phyloP scores from a whole-genome alignment of 2,888 invertebrate genomes.

The Alloscopus bannaensis region DNA sequence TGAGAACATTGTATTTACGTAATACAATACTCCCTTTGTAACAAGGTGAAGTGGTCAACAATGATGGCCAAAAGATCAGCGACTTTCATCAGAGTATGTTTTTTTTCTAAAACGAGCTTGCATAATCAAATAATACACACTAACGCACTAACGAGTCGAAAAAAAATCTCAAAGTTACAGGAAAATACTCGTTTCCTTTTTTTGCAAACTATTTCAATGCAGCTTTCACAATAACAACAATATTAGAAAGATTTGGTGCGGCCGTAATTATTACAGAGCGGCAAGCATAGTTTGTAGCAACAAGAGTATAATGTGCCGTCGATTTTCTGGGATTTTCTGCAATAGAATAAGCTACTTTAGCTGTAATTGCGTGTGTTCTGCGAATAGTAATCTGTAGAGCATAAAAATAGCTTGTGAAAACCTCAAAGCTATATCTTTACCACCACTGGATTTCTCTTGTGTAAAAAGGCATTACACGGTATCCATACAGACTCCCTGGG shows the following conservation, averaged over 20 bases:
- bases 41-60: constrained; percentile 4
- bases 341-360: too few relatives aligned
- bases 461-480: neutral
- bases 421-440: too few relatives aligned
- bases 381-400: too few relatives aligned
- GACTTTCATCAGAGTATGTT: constrained; percentile 39
- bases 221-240: constrained; percentile 3
- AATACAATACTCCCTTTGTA: too few relatives aligned
- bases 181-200: neutral
- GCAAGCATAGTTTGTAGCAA: neutral
- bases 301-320: neutral
- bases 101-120: constrained; percentile 11
- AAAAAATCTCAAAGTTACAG: neutral
- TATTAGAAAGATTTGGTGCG: neutral
- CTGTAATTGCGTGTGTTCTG: too few relatives aligned
- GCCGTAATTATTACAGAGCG: constrained; percentile 12
- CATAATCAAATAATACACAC: neutral
- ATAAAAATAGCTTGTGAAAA: too few relatives aligned
- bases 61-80: constrained; percentile 34
- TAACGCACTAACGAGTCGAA: neutral
- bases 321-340: too few relatives aligned
- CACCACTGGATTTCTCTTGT: too few relatives aligned
- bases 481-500: neutral
- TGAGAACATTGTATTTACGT: too few relatives aligned
- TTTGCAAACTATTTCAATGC: constrained; percentile 4